phyloP scores from a whole-genome alignment of 1,140 invertebrate species.

The Odontomachus brunneus region DNA sequence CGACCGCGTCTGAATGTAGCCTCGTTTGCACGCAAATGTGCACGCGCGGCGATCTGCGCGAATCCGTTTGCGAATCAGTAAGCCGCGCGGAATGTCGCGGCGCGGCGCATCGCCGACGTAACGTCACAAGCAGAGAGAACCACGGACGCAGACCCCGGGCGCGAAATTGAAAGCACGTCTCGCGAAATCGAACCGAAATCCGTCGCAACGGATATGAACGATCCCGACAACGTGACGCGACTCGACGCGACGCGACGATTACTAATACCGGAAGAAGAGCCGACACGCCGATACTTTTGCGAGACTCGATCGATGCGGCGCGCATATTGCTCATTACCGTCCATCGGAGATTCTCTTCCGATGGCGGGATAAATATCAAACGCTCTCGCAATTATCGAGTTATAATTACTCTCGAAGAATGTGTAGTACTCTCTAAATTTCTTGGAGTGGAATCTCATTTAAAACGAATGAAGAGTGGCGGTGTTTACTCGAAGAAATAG shows the following conservation, averaged over 20 bases:
- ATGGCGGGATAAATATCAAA: too few species aligned
- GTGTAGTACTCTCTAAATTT: too few species aligned
- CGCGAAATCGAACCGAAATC: conserved; percentile 59
- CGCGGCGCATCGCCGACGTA: conserved; percentile 55
- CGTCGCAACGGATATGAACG: conserved; percentile 42
- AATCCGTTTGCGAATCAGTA: conserved; percentile 62
- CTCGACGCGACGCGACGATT: conserved; percentile 30
- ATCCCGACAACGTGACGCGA: conserved; percentile 51
- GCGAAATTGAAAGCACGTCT: conserved; percentile 52
- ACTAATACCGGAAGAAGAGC: conserved; percentile 18
- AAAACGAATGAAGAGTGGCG: too few species aligned
- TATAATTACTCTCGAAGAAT: too few species aligned
- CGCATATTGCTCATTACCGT: neutral
- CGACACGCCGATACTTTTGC: neutral
- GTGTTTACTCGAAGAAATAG: too few species aligned
- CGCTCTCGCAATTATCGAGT: too few species aligned
- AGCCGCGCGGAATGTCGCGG: conserved; percentile 65
- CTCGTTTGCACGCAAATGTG: conserved; percentile 65
- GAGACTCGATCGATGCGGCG: neutral
- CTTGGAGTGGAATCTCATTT: too few species aligned
- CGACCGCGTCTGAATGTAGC: conserved; percentile 38
- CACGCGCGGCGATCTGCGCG: conserved; percentile 35
- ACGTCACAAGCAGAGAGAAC: conserved; percentile 39
- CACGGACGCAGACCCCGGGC: neutral
- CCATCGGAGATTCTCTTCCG: neutral